Conservation (phyloP, 2,113 vertebrate species). For the Aphyosemion australe region DNA sequence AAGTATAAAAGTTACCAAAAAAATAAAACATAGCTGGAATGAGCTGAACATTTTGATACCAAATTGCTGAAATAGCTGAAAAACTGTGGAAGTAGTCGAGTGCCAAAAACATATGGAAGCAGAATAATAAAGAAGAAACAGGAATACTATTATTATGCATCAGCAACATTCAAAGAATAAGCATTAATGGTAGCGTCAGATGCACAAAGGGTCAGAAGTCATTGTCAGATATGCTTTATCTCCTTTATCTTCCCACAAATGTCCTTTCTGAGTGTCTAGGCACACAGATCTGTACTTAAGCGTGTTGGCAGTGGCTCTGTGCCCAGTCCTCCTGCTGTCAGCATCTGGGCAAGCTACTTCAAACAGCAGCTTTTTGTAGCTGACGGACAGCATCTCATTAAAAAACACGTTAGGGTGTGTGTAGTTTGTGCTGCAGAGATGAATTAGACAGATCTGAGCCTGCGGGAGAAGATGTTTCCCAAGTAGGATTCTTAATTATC, state of each 20-base stretch:
- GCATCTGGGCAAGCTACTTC: slow-evolving; percentile 44
- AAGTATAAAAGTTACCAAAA: no score
- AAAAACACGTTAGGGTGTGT: slow-evolving; percentile 21
- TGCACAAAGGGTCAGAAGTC: no score
- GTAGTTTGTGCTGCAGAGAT: slow-evolving; percentile 24
- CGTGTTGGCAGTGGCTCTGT: slow-evolving; percentile 1
- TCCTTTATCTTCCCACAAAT: not conserved
- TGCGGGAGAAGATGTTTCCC: slow-evolving; percentile 50
- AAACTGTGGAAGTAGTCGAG: no score
- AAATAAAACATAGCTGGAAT: no score
- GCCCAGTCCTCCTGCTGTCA: slow-evolving; percentile 16
- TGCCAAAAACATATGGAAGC: no score
- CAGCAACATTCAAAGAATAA: no score
- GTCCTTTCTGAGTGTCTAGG: slow-evolving; percentile 6
- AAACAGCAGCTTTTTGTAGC: slow-evolving; percentile 42
- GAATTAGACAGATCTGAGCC: slow-evolving; percentile 19
- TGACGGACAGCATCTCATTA: slow-evolving; percentile 58
- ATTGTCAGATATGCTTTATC: not conserved
- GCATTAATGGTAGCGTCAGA: no score
- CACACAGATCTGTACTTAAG: slow-evolving; percentile 21
- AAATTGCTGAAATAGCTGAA: no score
- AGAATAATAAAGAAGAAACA: no score
- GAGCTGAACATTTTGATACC: no score
- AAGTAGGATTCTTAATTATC: slow-evolving; percentile 62
- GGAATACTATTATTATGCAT: no score